Evolutionary conservation across 2,888 invertebrate genomes (phyloP).

Genomic region (Ormia ochracea): DNA sequence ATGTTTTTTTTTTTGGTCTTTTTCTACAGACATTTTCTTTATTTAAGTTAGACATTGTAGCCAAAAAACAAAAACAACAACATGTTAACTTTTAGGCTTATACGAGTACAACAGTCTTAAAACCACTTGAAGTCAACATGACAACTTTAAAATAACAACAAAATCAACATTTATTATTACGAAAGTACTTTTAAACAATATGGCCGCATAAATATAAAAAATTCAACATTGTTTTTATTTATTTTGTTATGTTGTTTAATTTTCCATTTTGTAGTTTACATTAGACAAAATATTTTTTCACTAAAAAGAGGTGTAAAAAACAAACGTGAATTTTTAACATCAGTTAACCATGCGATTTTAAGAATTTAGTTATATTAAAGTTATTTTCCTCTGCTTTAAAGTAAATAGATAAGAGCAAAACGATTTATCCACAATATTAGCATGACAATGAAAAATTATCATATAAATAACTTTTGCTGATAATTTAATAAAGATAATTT

Average conservation of each 20-base stretch:
- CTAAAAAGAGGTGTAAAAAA: neutral
- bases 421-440: conserved; percentile 10
- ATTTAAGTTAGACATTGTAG: conserved; percentile 24
- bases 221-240: conserved; percentile 29
- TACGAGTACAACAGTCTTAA: conserved; percentile 28
- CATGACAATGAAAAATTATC: conserved; percentile 46
- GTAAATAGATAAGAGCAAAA: neutral
- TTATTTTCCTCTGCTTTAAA: neutral
- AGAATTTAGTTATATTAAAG: neutral
- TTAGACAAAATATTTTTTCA: conserved; percentile 22
- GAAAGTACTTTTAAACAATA: conserved; percentile 35
- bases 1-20: conserved; percentile 39
- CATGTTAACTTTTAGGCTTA: conserved; percentile 44
- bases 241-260: conserved; percentile 53
- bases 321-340: conserved; percentile 26
- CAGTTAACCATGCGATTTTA: conserved; percentile 38
- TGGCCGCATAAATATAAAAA: conserved; percentile 38
- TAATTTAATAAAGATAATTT: conserved; percentile 46
- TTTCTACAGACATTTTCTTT: conserved; percentile 20
- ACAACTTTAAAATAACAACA: conserved; percentile 47
- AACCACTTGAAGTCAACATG: conserved; percentile 61
- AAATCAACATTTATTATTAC: conserved; percentile 10
- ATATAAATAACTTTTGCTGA: conserved; percentile 43
- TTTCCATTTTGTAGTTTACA: conserved; percentile 60
- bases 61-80: neutral